Evolutionary conservation across 1,140 invertebrate genomes (phyloP).

Genomic region (Panagrolaimus sp.): DNA sequence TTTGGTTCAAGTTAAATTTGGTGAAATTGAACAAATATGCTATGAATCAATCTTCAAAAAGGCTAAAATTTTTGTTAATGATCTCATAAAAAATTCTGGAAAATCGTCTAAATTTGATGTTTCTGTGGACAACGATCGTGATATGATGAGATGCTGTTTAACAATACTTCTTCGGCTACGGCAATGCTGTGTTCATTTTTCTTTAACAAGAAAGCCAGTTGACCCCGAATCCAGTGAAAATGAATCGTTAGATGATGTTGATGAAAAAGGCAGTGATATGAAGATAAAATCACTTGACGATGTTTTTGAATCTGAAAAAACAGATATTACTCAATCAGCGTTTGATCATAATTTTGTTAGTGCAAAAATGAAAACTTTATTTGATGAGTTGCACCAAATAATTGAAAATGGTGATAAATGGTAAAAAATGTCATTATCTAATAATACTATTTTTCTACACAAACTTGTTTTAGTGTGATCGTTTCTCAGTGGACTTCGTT

Average conservation of each 20-base stretch:
- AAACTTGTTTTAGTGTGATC: constrained; percentile 34
- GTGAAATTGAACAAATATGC: constrained; percentile 31
- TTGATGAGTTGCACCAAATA: constrained; percentile 23
- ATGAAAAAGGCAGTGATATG: constrained; percentile 23
- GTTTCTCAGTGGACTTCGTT: constrained; percentile 40
- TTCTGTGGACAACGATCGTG: constrained; percentile 35
- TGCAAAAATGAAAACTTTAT: constrained; percentile 34
- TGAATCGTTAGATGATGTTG: constrained; percentile 12
- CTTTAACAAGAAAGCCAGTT: constrained; percentile 41
- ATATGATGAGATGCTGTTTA: constrained; percentile 40
- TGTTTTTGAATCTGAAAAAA: not conserved
- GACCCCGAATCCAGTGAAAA: constrained; percentile 48
- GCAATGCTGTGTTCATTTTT: constrained; percentile 50
- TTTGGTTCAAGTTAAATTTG: constrained; percentile 35
- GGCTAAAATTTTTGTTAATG: constrained; percentile 16
- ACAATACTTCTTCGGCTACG: constrained; percentile 48
- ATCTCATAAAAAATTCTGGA: constrained; percentile 21
- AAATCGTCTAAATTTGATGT: constrained; percentile 1
- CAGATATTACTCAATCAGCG: constrained; percentile 15
- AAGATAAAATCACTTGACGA: constrained; percentile 32
- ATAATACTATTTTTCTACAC: not conserved
- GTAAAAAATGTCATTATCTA: not conserved
- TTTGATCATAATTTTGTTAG: constrained; percentile 29
- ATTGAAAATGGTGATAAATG: constrained; percentile 29
- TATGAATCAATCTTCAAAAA: constrained; percentile 48